Conservation (phyloP, 2,797 vertebrate species). For the Gallirallus australis region DNA sequence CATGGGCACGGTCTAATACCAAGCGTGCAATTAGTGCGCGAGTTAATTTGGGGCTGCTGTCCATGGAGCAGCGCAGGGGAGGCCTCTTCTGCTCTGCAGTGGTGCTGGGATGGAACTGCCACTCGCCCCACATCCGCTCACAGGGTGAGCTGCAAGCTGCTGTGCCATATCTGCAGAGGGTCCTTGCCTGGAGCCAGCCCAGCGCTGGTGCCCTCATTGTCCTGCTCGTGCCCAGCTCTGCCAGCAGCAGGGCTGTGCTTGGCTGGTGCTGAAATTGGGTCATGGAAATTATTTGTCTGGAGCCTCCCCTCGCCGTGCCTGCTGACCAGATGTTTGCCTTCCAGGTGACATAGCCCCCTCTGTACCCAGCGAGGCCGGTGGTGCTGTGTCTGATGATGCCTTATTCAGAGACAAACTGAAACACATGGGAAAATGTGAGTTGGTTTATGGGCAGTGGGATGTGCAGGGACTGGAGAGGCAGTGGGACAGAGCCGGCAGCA, state of each 20-base stretch:
- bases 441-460: background rate
- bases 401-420: conserved; percentile 97
- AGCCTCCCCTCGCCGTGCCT: fast-evolving
- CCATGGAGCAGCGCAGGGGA: background rate
- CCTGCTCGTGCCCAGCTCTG: background rate
- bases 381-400: conserved; percentile 90
- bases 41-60: background rate
- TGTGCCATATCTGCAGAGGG: fast-evolving
- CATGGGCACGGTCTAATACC: fast-evolving
- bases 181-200: background rate
- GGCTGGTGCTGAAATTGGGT: background rate
- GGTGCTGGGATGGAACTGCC: background rate
- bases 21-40: background rate
- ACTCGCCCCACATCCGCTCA: fast-evolving
- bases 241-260: background rate
- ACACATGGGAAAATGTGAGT: conserved; percentile 99
- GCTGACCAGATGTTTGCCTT: conserved; percentile 25
- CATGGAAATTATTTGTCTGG: fast-evolving
- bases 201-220: fast-evolving
- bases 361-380: conserved; percentile 80
- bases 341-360: conserved; percentile 81
- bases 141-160: background rate
- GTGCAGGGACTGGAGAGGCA: background rate
- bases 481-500: background rate
- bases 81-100: background rate